Percentiles rank a stretch among this genome's conserved stretches.
Conservation (phyloP, 2,888 invertebrate genomes). For the Aporophyla nigra region DNA sequence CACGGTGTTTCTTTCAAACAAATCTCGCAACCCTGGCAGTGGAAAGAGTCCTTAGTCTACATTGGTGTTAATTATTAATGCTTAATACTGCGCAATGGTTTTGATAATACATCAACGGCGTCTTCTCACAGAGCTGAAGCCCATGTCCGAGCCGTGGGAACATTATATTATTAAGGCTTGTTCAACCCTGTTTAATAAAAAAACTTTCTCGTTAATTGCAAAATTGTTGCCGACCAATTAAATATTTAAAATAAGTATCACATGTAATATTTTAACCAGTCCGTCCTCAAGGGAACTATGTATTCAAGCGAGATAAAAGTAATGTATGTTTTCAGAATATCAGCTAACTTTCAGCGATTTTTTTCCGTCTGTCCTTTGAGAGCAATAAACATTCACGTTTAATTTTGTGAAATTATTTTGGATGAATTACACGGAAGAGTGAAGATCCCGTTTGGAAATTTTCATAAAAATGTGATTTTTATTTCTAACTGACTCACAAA, state of each 20-base stretch:
- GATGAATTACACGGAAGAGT: conserved; percentile 5
- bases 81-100: too few relatives aligned
- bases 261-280: conserved; percentile 53
- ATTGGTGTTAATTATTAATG: too few relatives aligned
- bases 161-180: too few relatives aligned
- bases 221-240: conserved; percentile 15
- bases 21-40: too few relatives aligned
- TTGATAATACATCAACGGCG: too few relatives aligned
- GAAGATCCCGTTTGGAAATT: neutral
- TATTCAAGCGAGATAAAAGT: conserved; percentile 62
- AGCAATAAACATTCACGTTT: conserved; percentile 50
- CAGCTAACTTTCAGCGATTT: conserved; percentile 55
- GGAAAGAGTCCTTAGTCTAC: too few relatives aligned
- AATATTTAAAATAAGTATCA: conserved; percentile 42
- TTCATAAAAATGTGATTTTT: neutral
- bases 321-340: conserved; percentile 60
- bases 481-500: neutral
- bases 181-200: neutral
- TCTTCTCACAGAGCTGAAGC: too few relatives aligned
- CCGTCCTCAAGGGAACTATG: conserved; percentile 57
- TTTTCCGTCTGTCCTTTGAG: conserved; percentile 52
- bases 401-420: conserved; percentile 61
- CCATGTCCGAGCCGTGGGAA: too few relatives aligned
- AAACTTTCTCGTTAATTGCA: neutral
- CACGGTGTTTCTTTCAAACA: too few relatives aligned